Percentiles rank a stretch among this genome's conserved stretches.
These are phyloP conservation scores for Tetramorium alpestre DNA, from an alignment of 1,140 invertebrate genomes.

Conservation along the genomic window DNA sequence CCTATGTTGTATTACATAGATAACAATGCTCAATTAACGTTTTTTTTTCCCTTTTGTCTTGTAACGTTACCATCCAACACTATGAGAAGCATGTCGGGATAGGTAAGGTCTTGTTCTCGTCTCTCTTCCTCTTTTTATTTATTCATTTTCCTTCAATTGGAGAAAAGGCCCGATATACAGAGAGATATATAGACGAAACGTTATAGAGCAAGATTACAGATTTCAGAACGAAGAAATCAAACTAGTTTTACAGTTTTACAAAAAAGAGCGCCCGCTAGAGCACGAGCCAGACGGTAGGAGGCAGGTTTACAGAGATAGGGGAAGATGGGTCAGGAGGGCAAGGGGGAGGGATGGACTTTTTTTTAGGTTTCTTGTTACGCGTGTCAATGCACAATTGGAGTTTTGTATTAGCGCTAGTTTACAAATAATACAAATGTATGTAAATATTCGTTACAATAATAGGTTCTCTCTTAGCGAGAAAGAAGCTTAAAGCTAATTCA, in stretches of 20 bases:
- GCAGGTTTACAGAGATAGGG: constrained; percentile 20
- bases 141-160: constrained; percentile 65
- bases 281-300: constrained; percentile 55
- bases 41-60: constrained; percentile 81
- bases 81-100: constrained; percentile 82
- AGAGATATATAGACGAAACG: constrained; percentile 78
- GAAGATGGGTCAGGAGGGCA: constrained; percentile 16
- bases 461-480: constrained; percentile 76
- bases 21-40: constrained; percentile 86
- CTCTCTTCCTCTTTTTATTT: constrained; percentile 48
- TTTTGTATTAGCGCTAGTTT: constrained; percentile 85
- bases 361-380: constrained; percentile 69
- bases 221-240: constrained; percentile 64
- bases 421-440: constrained; percentile 85
- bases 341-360: constrained; percentile 27
- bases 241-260: constrained; percentile 60
- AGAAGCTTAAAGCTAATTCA: constrained; percentile 80
- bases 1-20: constrained; percentile 88
- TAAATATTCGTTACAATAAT: constrained; percentile 84
- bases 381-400: constrained; percentile 82
- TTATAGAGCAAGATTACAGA: constrained; percentile 77
- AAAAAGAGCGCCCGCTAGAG: constrained; percentile 59
- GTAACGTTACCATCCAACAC: constrained; percentile 83
- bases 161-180: constrained; percentile 82
- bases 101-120: constrained; percentile 77